These are phyloP conservation scores for Xenopus borealis DNA, from an alignment of 2,113 vertebrate genomes.

Conservation along the genomic window DNA sequence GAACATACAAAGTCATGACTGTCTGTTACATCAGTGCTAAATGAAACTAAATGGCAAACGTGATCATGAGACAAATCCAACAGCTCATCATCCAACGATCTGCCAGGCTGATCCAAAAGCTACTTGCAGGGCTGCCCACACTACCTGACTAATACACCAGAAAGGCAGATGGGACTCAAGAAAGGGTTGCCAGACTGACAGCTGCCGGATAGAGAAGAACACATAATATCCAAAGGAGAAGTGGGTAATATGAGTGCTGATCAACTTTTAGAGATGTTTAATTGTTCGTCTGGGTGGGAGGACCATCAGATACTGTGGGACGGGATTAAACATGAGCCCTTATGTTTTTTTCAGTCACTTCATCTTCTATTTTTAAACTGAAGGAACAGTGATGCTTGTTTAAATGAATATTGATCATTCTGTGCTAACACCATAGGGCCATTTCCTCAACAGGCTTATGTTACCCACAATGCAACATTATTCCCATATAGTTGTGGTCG, in stretches of 20 bases:
- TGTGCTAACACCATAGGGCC: no score
- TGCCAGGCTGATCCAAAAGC: constrained; percentile 28
- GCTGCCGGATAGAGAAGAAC: constrained; percentile 31
- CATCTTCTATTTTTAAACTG: constrained; percentile 33
- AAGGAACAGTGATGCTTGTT: background rate
- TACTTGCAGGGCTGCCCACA: constrained; percentile 40
- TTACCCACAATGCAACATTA: no score
- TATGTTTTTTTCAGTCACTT: constrained; percentile 3
- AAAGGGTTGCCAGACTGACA: constrained; percentile 36
- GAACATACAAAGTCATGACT: constrained; percentile 25
- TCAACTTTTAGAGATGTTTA: constrained; percentile 33
- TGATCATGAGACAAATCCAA: constrained; percentile 19
- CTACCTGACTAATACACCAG: constrained; percentile 40
- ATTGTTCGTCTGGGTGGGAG: constrained; percentile 25
- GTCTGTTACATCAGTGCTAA: constrained; percentile 16
- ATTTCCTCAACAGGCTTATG: no score
- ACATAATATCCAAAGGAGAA: constrained; percentile 35
- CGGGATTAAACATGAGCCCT: constrained; percentile 3
- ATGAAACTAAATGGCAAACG: constrained; percentile 36
- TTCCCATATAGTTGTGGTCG: no score
- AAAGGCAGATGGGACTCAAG: constrained; percentile 36
- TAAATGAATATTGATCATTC: background rate
- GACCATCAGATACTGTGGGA: constrained; percentile 28
- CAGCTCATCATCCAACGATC: constrained; percentile 34
- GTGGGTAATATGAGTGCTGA: constrained; percentile 14